phyloP scores from a whole-genome alignment of 2,113 vertebrate species.

The Glareola pratincola region DNA sequence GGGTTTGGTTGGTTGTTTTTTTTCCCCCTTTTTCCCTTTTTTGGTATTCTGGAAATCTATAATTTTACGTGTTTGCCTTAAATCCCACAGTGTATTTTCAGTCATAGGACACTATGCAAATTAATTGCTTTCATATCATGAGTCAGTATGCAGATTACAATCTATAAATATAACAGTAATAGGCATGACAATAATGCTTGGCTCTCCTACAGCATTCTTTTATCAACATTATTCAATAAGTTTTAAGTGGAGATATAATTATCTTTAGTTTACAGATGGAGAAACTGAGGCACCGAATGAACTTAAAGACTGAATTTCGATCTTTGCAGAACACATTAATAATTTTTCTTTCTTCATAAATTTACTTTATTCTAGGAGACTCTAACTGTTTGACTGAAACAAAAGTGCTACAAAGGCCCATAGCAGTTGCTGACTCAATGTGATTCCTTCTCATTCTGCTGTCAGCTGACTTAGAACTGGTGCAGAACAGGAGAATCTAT shows the following conservation, averaged over 20 bases:
- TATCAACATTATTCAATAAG: not conserved
- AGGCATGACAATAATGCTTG: not conserved
- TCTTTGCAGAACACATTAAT: not conserved
- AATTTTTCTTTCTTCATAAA: not conserved
- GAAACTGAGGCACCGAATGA: not conserved
- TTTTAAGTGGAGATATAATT: not conserved
- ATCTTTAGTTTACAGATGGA: not conserved
- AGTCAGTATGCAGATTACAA: not conserved
- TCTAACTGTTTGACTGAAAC: not conserved
- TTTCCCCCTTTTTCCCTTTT: accelerated
- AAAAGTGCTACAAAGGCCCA: not conserved
- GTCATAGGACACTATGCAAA: not conserved
- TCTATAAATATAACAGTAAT: not conserved
- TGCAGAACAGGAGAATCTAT: not conserved
- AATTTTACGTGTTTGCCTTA: not conserved
- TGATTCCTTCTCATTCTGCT: not conserved
- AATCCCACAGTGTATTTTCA: not conserved
- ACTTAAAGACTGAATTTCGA: not conserved
- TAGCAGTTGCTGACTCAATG: not conserved
- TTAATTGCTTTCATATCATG: not conserved
- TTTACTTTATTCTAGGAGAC: not conserved
- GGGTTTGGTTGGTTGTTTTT: not conserved
- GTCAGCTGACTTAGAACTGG: not conserved
- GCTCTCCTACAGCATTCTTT: not conserved
- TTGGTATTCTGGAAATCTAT: not conserved